Evolutionary conservation across 2,113 vertebrate genomes (phyloP), one percentile per base, ranked within the genome.

Genomic region (Tachycineta bicolor): DNA sequence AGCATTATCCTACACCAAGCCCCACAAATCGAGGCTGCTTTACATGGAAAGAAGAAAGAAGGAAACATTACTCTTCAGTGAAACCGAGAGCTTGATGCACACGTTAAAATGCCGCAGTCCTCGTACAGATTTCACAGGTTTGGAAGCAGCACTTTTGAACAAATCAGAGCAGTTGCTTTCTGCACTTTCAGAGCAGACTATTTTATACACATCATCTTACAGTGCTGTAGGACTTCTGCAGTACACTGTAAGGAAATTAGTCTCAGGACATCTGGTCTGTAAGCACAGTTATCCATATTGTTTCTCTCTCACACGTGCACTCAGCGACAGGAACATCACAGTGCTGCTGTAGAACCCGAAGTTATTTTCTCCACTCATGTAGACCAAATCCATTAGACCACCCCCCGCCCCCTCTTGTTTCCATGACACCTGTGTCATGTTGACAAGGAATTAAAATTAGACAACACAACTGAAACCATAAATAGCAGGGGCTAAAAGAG

Each of bases 1-100:
- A 96, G 86, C 91, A 89, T 89, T 95, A 96, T 88, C 86, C 90
- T 95, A 96, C 90, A 97, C 77, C 94, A 94, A 97, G 93, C 67
- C 91, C 93, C 90, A 92, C 94, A 89, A 34, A 96, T 84, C 7
- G 4, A 90, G 73, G 70, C 75, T 79, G 87, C 78, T 94, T 90
- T 93, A 92, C 87, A 86, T 62, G 75, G 67, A 29, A 83, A 75
- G 93, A 69, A 83, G 43, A 87, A 93, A 52, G n/a, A 65, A 91
- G 55, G 49, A 86, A 95, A 84, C 22, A 0, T 65, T 81, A 52
- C 90, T 81, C 73, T 78, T 71, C 60, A 65, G 88, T 37, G 80
- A 79, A 81, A 46, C 85, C 0, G 2, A 83, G n/a, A 65, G 55
- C 80, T 76, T 4, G 2, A 86, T 86, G 73, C 37, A 46, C 82